Evolutionary conservation across 2,797 vertebrate species (phyloP).

Genomic region (Epinephelus awoara): DNA sequence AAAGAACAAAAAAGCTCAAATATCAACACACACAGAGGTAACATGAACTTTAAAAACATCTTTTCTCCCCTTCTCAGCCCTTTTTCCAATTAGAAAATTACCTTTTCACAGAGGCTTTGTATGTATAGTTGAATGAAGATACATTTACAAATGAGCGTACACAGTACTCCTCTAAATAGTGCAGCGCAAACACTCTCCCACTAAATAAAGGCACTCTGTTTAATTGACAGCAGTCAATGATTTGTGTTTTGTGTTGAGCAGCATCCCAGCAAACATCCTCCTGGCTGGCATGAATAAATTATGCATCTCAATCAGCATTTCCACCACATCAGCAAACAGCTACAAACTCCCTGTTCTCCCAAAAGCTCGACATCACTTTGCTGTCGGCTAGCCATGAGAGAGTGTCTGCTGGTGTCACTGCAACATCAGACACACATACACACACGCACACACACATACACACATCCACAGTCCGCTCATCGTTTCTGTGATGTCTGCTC

Average conservation of each 20-base stretch:
- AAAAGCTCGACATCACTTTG: conserved; percentile 34
- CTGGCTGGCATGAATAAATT: conserved; percentile 45
- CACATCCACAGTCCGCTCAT: conserved; percentile 7
- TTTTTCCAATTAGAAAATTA: conserved; percentile 32
- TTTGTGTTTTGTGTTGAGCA: conserved; percentile 70
- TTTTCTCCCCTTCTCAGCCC: not conserved
- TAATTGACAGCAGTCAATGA: conserved; percentile 76
- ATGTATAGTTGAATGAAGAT: conserved; percentile 41
- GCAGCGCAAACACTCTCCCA: conserved; percentile 26
- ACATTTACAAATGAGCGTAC: conserved; percentile 56
- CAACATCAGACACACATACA: conserved; percentile 26
- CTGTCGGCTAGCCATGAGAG: conserved; percentile 31
- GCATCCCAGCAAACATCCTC: conserved; percentile 60
- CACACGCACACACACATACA: not conserved
- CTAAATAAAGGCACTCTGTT: conserved; percentile 75
- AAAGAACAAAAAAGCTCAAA: too few relatives aligned
- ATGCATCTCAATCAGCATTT: conserved; percentile 62
- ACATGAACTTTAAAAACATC: not conserved
- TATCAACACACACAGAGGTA: too few relatives aligned
- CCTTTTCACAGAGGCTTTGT: conserved; percentile 25
- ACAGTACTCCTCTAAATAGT: conserved; percentile 18
- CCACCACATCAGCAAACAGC: conserved; percentile 55
- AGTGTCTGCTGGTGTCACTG: conserved; percentile 37
- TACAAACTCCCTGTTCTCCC: conserved; percentile 27
- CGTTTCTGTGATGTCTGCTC: conserved; percentile 40